A percentile compares a stretch with the other conserved stretches of the same genome.
Conservation (phyloP, 2,888 invertebrate species). For the Noctua fimbriata region DNA sequence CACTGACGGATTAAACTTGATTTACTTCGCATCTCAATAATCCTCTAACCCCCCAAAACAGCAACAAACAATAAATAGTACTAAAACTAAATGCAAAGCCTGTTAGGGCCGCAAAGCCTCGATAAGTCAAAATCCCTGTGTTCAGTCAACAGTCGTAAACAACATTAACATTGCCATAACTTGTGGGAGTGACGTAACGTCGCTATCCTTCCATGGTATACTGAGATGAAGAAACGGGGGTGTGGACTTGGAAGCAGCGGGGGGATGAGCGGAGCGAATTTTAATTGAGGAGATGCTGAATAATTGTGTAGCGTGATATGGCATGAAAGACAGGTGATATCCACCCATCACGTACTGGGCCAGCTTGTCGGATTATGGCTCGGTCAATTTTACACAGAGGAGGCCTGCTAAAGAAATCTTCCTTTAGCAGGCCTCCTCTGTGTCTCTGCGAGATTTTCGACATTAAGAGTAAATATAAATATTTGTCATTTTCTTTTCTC, state of each 20-base stretch:
- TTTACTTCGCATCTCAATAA: slow-evolving; percentile 34
- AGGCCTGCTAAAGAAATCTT: neutral
- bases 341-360: neutral
- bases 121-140: slow-evolving; percentile 63
- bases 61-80: slow-evolving; percentile 51
- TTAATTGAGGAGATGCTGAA: neutral
- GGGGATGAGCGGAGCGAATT: slow-evolving; percentile 9
- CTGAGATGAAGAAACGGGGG: slow-evolving; percentile 60
- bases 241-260: slow-evolving; percentile 39
- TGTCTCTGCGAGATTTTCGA: neutral
- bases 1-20: slow-evolving; percentile 41
- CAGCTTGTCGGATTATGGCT: neutral
- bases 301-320: neutral
- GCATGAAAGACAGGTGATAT: neutral
- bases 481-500: neutral
- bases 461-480: neutral
- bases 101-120: slow-evolving; percentile 45
- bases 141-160: slow-evolving; percentile 69
- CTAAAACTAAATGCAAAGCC: slow-evolving; percentile 52
- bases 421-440: too few species aligned
- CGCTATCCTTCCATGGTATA: slow-evolving; percentile 62
- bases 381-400: neutral
- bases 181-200: slow-evolving; percentile 69
- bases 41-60: slow-evolving; percentile 38
- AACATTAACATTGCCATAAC: slow-evolving; percentile 73